Percentiles rank a stretch among this genome's conserved stretches.
These are phyloP conservation scores for Chironomus riparius DNA, from an alignment of 2,888 invertebrate genomes.

Conservation along the genomic window DNA sequence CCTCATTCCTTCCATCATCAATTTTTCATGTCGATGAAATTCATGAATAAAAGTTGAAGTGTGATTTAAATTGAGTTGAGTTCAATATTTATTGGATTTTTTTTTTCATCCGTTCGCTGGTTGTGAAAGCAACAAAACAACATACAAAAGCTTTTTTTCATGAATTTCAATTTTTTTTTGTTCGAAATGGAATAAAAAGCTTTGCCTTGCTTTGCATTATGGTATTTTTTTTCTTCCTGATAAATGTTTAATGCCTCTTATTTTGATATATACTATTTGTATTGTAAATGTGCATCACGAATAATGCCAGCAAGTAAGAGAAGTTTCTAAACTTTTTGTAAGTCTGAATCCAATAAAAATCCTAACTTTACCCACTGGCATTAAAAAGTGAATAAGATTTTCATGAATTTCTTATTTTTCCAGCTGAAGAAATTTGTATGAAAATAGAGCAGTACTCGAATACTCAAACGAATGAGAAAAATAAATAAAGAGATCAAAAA, in stretches of 20 bases:
- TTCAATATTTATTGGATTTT: slow-evolving; percentile 1
- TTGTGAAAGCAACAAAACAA: background rate
- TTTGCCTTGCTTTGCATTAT: background rate
- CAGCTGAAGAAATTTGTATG: too few relatives aligned
- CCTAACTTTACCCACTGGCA: too few relatives aligned
- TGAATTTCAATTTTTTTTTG: background rate
- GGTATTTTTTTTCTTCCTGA: background rate
- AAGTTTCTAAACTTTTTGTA: too few relatives aligned
- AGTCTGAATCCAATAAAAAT: background rate
- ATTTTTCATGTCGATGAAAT: slow-evolving; percentile 8
- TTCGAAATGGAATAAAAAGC: background rate
- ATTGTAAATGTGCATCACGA: background rate
- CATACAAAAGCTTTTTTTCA: background rate
- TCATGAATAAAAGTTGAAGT: slow-evolving; percentile 3
- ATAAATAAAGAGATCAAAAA: too few relatives aligned
- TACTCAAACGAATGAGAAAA: too few relatives aligned
- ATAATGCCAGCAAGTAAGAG: too few relatives aligned
- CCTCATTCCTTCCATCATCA: background rate
- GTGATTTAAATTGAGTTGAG: background rate
- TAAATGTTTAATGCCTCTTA: background rate
- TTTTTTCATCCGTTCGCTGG: background rate
- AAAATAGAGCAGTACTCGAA: too few relatives aligned
- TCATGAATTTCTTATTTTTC: too few relatives aligned
- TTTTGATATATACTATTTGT: background rate
- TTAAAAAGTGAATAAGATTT: too few relatives aligned